Base-by-base conservation (phyloP, 2,113 vertebrate species). In the Cyprinodon variegatus region DNA sequence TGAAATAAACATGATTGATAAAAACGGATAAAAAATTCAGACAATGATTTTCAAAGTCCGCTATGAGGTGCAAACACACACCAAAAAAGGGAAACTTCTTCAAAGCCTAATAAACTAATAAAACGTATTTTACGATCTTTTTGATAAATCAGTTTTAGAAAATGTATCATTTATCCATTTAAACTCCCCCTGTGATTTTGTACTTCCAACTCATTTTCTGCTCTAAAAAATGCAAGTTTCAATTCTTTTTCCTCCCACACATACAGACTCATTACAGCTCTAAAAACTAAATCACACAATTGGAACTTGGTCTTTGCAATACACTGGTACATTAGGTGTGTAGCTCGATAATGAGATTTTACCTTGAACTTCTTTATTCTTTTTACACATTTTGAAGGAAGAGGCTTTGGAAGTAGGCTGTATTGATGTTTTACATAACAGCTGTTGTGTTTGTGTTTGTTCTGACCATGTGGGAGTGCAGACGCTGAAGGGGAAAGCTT, bases 281-380 rank as follows among this genome's bases (percentile, higher is more conserved):
- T 89, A 84, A 87, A 86, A 84, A 89, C 90, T 78, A 86, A 88
- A 79, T 81, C 68, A 12, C 81, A 83, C 85, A 85, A 88, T 78
- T 82, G 65, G 29, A 84, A 72, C 69, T 78, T 60, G 57, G 82
- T 73, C 78, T 86, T 83, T 84, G 61, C 20, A 53, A 53, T 20
- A 20, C 7, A 17, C 50, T 53, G 50, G 6, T n/a, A 8, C 20
- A 53, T 53, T 53, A 53, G 50, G 17, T 20, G 14, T n/a, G 6
- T 4, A 20, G 50, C 50, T 53, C 17, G 20, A n/a, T 53, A 20
- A 53, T 53, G 50, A 53, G 50, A 70, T 84, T 89, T 80, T 77
- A 29, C 38, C 29, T 37, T 87, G 89, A 89, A 92, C 92, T 90
- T 81, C 68, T 76, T 89, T 90, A 84, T 77, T 88, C 81, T 90